Percentiles rank a stretch among this genome's conserved stretches.
Evolutionary conservation across 1,140 invertebrate genomes (phyloP).

Genomic region (Lepidurus couesii): DNA sequence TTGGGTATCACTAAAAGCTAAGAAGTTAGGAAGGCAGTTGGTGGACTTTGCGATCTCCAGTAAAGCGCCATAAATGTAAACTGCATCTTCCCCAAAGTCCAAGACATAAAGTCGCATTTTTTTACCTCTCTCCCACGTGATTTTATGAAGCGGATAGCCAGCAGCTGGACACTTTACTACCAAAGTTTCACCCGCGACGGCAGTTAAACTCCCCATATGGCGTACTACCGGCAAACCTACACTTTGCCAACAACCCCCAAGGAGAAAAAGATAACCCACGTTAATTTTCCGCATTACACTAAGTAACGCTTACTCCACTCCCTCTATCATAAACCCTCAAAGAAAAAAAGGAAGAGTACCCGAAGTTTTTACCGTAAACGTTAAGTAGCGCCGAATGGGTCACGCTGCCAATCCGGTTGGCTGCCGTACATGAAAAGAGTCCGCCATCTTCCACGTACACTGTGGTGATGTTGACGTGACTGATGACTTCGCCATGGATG

Average conservation of each 20-base stretch:
- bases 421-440: constrained; percentile 45
- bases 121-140: constrained; percentile 82
- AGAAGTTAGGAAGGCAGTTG: no score
- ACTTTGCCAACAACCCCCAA: background rate
- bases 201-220: constrained; percentile 83
- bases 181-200: constrained; percentile 76
- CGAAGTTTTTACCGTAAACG: constrained; percentile 45
- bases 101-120: constrained; percentile 34
- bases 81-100: background rate
- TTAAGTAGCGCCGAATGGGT: constrained; percentile 44
- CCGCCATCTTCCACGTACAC: constrained; percentile 48
- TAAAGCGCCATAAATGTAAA: background rate
- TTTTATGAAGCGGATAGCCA: constrained; percentile 81
- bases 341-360: background rate
- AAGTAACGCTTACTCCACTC: background rate
- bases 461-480: constrained; percentile 55
- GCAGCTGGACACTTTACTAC: constrained; percentile 86
- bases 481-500: constrained; percentile 61
- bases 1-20: no score
- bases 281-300: background rate
- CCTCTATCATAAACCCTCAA: constrained; percentile 23
- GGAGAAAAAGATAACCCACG: constrained; percentile 10
- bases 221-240: constrained; percentile 78
- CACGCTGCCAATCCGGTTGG: constrained; percentile 44
- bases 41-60: background rate